phyloP scores from a whole-genome alignment of 2,888 invertebrate genomes.

The Acrocyrtus sp. region DNA sequence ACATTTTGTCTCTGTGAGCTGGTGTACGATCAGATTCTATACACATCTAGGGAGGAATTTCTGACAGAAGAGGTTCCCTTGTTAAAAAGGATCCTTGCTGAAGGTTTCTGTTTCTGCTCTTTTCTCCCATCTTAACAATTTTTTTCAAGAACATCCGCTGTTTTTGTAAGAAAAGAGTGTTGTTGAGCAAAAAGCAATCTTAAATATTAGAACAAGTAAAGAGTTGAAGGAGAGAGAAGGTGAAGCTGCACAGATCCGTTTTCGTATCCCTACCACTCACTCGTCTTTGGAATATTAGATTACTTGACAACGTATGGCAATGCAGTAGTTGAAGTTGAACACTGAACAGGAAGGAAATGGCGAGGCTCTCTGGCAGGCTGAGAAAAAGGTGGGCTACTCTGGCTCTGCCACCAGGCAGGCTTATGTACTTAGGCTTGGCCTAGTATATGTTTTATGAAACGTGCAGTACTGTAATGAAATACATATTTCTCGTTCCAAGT shows the following conservation, averaged over 20 bases:
- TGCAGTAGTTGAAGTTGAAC: too few species aligned
- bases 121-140: not conserved
- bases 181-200: too few species aligned
- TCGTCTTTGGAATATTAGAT: slow-evolving; percentile 42
- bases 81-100: slow-evolving; percentile 11
- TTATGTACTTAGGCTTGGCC: not conserved
- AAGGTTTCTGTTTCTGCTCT: slow-evolving; percentile 15
- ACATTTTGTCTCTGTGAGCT: too few species aligned
- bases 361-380: not conserved
- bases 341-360: not conserved
- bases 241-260: too few species aligned
- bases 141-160: not conserved
- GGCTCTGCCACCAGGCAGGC: not conserved
- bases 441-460: not conserved
- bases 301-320: too few species aligned
- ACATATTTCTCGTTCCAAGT: not conserved
- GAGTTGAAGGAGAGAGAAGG: too few species aligned
- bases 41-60: too few species aligned
- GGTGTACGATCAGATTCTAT: too few species aligned
- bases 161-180: too few species aligned
- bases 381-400: not conserved
- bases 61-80: too few species aligned
- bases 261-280: not conserved
- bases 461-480: not conserved
- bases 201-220: too few species aligned